Evolutionary conservation across 92 coral and sea anemone genomes (phyloP).

Genomic region (Zoanthus sansibaricus): DNA sequence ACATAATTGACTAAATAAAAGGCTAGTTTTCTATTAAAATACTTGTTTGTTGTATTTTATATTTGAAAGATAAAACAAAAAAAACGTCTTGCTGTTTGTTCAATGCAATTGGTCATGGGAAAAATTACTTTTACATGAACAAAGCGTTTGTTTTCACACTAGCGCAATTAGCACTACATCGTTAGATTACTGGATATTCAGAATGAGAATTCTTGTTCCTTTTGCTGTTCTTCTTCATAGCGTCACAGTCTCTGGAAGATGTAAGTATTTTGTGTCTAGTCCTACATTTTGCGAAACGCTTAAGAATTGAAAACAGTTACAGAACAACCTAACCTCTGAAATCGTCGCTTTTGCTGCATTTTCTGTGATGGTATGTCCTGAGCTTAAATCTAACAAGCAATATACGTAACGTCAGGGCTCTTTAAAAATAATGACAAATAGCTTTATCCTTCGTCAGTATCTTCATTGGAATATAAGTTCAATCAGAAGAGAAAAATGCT

Average conservation of each 20-base stretch:
- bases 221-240: slow-evolving; percentile 1
- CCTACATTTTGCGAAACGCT: not conserved
- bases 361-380: too few species aligned
- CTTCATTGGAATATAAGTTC: too few species aligned
- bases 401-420: too few species aligned
- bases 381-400: too few species aligned
- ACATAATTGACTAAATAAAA: slow-evolving; percentile 18
- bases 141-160: not conserved
- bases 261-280: not conserved
- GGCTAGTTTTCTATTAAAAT: not conserved
- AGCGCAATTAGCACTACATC: not conserved
- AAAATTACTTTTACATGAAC: not conserved
- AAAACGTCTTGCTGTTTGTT: not conserved
- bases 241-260: slow-evolving; percentile 2
- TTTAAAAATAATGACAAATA: too few species aligned
- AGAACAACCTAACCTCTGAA: too few species aligned
- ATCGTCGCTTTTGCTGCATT: too few species aligned
- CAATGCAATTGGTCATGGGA: not conserved
- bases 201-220: slow-evolving; percentile 7
- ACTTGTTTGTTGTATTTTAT: not conserved
- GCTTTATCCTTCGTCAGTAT: too few species aligned
- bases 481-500: too few species aligned
- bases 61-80: not conserved
- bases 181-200: not conserved
- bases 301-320: too few species aligned